A percentile compares a stretch with the other conserved stretches of the same genome.
Conservation (phyloP, 2,797 vertebrate genomes). For the Phalloptychus januarius region DNA sequence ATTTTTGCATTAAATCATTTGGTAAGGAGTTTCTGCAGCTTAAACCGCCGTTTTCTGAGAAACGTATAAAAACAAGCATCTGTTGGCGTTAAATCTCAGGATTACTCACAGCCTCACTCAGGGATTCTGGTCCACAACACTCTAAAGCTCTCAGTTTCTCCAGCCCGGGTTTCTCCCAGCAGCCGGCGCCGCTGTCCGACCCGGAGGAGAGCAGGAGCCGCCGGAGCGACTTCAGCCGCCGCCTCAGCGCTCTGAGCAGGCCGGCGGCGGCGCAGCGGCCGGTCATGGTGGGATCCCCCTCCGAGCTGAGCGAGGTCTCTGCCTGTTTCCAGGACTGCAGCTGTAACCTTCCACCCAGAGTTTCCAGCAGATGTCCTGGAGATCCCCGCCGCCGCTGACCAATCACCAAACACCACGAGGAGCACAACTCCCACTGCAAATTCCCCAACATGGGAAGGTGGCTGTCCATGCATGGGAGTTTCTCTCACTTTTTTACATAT, state of each 20-base stretch:
- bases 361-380: constrained; percentile 69
- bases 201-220: constrained; percentile 43
- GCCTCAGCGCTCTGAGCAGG: constrained; percentile 54
- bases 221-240: constrained; percentile 71
- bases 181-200: background rate
- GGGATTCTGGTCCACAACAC: constrained; percentile 32
- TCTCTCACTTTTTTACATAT: background rate
- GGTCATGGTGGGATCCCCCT: constrained; percentile 60
- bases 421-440: constrained; percentile 10
- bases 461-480: background rate
- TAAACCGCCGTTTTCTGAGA: background rate
- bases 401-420: constrained; percentile 37
- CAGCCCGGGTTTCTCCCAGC: background rate
- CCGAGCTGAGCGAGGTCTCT: background rate
- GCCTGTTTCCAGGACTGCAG: constrained; percentile 26
- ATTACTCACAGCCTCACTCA: constrained; percentile 62
- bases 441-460: background rate
- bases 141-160: background rate
- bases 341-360: constrained; percentile 60
- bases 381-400: constrained; percentile 41
- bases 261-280: constrained; percentile 11
- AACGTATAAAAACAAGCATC: background rate
- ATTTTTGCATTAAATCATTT: too few relatives aligned
- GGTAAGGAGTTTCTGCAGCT: too few relatives aligned
- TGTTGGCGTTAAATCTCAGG: background rate